Evolutionary conservation across 2,888 invertebrate species (phyloP).

Genomic region (Oeneis ivallda): DNA sequence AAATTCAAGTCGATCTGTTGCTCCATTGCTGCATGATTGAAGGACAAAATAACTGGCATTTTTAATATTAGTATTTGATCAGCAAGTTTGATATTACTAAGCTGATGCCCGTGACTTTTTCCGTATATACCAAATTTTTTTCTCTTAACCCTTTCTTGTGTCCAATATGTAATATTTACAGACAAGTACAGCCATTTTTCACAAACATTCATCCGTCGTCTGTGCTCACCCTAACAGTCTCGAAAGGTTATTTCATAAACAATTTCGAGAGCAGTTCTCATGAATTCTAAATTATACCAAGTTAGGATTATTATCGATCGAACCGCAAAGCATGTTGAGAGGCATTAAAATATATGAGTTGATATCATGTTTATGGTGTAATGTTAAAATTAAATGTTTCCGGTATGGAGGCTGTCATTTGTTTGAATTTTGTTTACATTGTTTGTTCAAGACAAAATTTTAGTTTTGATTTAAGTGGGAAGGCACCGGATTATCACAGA

Average conservation of each 20-base stretch:
- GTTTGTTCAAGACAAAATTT: slow-evolving; percentile 59
- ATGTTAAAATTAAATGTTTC: slow-evolving; percentile 76
- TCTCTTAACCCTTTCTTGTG: no score
- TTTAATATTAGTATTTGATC: no score
- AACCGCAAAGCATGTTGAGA: slow-evolving; percentile 24
- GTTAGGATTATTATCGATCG: slow-evolving; percentile 44
- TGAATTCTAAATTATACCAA: slow-evolving; percentile 30
- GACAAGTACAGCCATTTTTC: no score
- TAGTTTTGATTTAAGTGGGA: slow-evolving; percentile 41
- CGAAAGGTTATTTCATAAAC: slow-evolving; percentile 10
- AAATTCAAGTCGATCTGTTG: no score
- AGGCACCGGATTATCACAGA: no score
- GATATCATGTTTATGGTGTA: slow-evolving; percentile 71
- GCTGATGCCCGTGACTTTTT: no score
- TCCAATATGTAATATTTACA: no score
- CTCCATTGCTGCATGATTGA: no score
- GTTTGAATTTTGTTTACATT: slow-evolving; percentile 71
- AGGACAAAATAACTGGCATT: no score
- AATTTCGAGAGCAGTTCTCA: slow-evolving; percentile 11
- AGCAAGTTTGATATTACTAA: no score
- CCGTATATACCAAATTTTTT: no score
- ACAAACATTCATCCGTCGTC: neutral
- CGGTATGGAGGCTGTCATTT: slow-evolving; percentile 63
- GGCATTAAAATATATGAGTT: slow-evolving; percentile 57
- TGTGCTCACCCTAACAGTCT: neutral